A percentile compares a stretch with the other conserved stretches of the same genome.
Conservation (phyloP, 2,797 vertebrate species). For the Coregonus suidteri region DNA sequence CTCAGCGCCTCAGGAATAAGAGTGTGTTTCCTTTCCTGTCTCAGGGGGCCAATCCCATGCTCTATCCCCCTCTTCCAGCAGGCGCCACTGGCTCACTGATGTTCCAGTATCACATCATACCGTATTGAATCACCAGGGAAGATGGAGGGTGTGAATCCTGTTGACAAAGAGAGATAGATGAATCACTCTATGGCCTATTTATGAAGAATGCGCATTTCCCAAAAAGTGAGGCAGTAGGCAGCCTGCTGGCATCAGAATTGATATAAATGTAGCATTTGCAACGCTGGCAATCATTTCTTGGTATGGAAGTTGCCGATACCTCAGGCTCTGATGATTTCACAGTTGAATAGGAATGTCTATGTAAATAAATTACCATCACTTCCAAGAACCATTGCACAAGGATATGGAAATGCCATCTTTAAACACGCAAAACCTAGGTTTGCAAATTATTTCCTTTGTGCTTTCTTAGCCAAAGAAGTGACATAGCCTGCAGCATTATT, state of each 20-base stretch:
- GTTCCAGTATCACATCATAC: constrained; percentile 1
- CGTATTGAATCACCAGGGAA: not conserved
- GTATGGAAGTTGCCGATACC: not conserved
- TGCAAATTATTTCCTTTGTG: not conserved
- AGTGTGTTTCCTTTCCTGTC: constrained; percentile 4
- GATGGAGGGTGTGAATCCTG: constrained; percentile 7
- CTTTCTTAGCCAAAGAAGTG: not conserved
- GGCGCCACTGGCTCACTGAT: not conserved
- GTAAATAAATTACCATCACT: not conserved
- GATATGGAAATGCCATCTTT: not conserved
- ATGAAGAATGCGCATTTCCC: too few relatives aligned
- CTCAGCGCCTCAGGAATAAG: not conserved
- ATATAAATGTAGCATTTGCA: not conserved
- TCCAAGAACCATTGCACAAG: not conserved
- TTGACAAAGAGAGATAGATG: not conserved
- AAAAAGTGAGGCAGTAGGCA: too few relatives aligned
- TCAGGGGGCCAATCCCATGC: constrained; percentile 15
- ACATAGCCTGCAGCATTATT: not conserved
- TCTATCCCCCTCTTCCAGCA: not conserved
- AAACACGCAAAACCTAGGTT: not conserved
- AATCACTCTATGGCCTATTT: not conserved
- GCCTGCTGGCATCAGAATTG: too few relatives aligned
- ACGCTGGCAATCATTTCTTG: not conserved
- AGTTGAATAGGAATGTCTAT: not conserved
- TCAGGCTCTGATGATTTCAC: not conserved